Percentiles rank a stretch among this genome's conserved stretches.
Conservation (phyloP, 2,113 vertebrate genomes). For the Silurus meridionalis region DNA sequence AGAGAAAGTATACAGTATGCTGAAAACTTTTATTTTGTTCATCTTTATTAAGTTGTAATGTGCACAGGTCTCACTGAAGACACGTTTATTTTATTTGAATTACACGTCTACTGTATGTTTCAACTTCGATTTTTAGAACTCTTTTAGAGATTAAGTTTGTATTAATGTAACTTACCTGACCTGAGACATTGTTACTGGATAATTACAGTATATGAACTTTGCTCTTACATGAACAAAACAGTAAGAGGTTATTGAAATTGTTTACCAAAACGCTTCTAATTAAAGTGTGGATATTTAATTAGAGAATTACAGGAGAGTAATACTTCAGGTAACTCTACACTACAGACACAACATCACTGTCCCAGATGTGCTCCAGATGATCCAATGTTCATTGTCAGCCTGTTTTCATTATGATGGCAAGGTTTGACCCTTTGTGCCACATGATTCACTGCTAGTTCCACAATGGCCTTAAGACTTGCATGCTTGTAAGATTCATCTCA, state of each 20-base stretch:
- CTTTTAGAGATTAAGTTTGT: background rate
- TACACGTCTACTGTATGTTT: background rate
- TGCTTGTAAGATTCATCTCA: background rate
- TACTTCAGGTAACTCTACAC: conserved; percentile 50
- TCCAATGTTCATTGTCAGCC: conserved; percentile 17
- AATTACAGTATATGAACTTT: background rate
- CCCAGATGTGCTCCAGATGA: conserved; percentile 57
- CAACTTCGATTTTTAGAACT: background rate
- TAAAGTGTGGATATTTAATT: conserved; percentile 48
- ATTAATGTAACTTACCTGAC: background rate
- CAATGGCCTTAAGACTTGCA: conserved; percentile 6
- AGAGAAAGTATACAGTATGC: background rate
- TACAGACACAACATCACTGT: conserved; percentile 47
- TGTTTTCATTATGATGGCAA: conserved; percentile 41
- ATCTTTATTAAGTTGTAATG: background rate
- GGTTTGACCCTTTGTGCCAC: conserved; percentile 29
- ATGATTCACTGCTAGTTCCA: conserved; percentile 26
- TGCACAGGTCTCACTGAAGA: background rate
- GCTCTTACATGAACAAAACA: conserved; percentile 9
- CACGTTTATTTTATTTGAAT: background rate
- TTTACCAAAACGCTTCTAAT: background rate
- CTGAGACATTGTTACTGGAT: background rate
- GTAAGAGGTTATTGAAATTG: background rate
- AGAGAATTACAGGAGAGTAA: conserved; percentile 46
- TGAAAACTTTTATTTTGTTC: background rate